A percentile compares a stretch with the other conserved stretches of the same genome.
Conservation (phyloP, 2,113 vertebrate genomes). For the Turnix velox region DNA sequence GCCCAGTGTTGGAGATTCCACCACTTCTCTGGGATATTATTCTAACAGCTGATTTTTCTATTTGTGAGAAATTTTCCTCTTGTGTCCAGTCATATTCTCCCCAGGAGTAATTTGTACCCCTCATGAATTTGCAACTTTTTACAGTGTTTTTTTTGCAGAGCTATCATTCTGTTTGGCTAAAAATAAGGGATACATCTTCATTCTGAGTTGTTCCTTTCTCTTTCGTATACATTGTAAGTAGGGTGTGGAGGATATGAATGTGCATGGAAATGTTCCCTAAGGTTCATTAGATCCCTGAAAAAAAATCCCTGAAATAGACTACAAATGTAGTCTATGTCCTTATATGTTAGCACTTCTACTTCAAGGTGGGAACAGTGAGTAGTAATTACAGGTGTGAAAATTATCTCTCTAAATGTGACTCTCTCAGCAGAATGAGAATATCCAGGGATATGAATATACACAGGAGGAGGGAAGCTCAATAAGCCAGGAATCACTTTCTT, state of each 20-base stretch:
- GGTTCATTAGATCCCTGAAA: neutral
- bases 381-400: conserved; percentile 32
- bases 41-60: neutral
- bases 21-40: neutral
- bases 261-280: neutral
- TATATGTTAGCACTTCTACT: neutral
- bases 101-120: neutral
- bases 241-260: neutral
- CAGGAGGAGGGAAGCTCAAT: neutral
- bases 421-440: neutral
- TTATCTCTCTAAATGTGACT: neutral
- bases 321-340: neutral
- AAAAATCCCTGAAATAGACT: too few relatives aligned
- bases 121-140: neutral
- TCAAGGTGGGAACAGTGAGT: neutral
- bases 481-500: neutral
- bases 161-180: fast-evolving
- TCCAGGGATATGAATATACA: neutral
- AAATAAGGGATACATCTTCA: neutral
- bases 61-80: neutral
- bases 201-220: neutral
- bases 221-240: neutral
- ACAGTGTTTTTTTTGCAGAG: neutral
- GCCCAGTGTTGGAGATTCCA: neutral
- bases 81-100: neutral